Base-by-base conservation (phyloP, 2,113 vertebrate genomes). In the Nipponia nippon region DNA sequence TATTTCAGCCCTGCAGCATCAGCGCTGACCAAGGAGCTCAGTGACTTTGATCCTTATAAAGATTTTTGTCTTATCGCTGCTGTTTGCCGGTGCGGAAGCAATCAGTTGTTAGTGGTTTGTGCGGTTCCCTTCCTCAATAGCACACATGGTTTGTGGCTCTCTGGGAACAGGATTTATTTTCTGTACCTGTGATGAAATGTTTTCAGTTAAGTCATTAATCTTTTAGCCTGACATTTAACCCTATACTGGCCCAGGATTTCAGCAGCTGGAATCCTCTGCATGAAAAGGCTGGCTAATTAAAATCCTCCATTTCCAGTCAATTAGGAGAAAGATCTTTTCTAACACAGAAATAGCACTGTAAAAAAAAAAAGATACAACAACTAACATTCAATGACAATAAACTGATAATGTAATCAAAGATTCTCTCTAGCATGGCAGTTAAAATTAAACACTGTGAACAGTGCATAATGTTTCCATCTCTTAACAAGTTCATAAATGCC, bases 391-490 rank as follows among this genome's bases (percentile, higher is more conserved):
- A 26, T 94, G 87, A 95, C 87, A 95, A 89, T 76, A 95, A 95
- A 46, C 81, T 42, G 91, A 92, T 96, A 89, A 94, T 94, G 91
- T 87, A 96, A 97, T 97, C 93, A 96, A 93, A 87, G 70, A 53
- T 73, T 93, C 73, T 93, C 56, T 94, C 53, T 70, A 90, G 84
- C 0, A 0, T 62, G 58, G 53, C 79, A 79, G 87, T 93, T 96
- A 94, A 93, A 96, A 89, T 94, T 95, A 95, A 95, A 72, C 94
- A 89, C 27, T 63, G 61, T 80, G 87, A 95, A 79, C 32, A 83
- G 52, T 55, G 72, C 76, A 91, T 91, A 93, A 93, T 87, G 77
- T 71, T 95, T 90, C 56, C 58, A 73, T 76, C 83, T 84, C 86
- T 87, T 87, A 95, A 89, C 61, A 82, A 89, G 69, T 91, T 91